Evolutionary conservation across 2,888 invertebrate genomes (phyloP), one percentile per base, ranked within the genome.

Genomic region (Cryptosula pallasiana): DNA sequence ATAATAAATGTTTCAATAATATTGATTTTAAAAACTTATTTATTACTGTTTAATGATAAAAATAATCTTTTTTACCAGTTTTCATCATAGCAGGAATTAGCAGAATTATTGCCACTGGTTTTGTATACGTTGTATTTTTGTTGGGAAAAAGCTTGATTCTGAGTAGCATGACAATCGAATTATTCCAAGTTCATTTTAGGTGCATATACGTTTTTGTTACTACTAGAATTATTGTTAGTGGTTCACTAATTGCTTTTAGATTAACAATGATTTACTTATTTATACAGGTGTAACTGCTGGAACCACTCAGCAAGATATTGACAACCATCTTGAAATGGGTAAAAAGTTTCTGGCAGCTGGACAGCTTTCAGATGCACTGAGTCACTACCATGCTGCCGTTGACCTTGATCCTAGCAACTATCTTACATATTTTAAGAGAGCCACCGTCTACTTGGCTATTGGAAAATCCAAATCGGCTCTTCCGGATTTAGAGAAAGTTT

Each of bases 301-400:
- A 34, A 34, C 72, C 23, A 77, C 75, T 55, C 76, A 76, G 23
- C 77, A 76, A 71, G 95, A 96, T 86, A 91, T 96, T 75, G 92
- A 94, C 80, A 92, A 91, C 82, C 97, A 99, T 87, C 88, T 99
- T 84, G 94, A 97, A 84, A 87, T 95, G 85, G 99, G 98, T 0
- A 92, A 91, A 82, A 91, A 94, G 82, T 91, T 95, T 85, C 87
- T 99, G 79, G 92, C 94, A 55, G 90, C 91, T 77, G 96, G 97
- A 36, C 95, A 98, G 84, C 89, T 97, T 75, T 91, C 93, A 69
- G 98, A 99, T 87, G 98, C 99, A 13, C 86, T 99, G 71, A 92
- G 94, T 74, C 97, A 99, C 84, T 99, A 95, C 86, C 97, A 99
- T 88, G 93, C 94, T 75, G 99, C 98, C 78, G 94, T 99, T 79